Evolutionary conservation across 2,888 invertebrate genomes (phyloP).

Genomic region (Acanthopleura granulata): DNA sequence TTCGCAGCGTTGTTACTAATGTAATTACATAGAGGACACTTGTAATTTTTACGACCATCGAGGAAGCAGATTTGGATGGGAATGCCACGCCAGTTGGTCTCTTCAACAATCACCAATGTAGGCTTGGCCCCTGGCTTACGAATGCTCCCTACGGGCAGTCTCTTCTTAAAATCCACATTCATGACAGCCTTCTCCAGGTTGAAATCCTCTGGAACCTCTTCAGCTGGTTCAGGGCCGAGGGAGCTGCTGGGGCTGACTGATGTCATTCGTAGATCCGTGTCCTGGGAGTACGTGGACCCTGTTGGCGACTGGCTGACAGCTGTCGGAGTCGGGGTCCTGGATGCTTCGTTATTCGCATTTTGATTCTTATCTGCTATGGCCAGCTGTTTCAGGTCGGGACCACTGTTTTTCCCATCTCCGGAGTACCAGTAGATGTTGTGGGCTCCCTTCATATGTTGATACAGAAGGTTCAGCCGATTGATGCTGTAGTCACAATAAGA

Average conservation of each 20-base stretch:
- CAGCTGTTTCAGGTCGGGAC: neutral
- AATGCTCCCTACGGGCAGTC: constrained; percentile 34
- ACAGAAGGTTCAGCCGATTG: constrained; percentile 56
- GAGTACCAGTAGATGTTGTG: constrained; percentile 46
- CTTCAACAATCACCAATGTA: constrained; percentile 37
- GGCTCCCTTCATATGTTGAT: constrained; percentile 62
- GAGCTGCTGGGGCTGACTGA: neutral
- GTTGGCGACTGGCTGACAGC: constrained; percentile 25
- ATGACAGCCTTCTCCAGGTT: neutral
- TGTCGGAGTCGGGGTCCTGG: constrained; percentile 23
- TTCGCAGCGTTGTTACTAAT: constrained; percentile 51
- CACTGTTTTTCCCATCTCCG: neutral
- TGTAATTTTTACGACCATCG: constrained; percentile 52
- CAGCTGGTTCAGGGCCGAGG: neutral
- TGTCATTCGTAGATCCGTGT: neutral
- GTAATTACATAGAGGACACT: constrained; percentile 71
- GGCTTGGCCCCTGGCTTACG: constrained; percentile 70
- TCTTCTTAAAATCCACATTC: constrained; percentile 31
- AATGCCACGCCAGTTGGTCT: constrained; percentile 38
- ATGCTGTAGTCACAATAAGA: constrained; percentile 65
- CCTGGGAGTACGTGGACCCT: constrained; percentile 73
- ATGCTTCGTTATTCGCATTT: neutral
- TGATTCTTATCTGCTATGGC: neutral
- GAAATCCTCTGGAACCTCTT: neutral
- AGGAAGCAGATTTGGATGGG: constrained; percentile 47